A percentile compares a stretch with the other conserved stretches of the same genome.
Evolutionary conservation across 2,888 invertebrate genomes (phyloP).

Genomic region (Salpingus planirostris): DNA sequence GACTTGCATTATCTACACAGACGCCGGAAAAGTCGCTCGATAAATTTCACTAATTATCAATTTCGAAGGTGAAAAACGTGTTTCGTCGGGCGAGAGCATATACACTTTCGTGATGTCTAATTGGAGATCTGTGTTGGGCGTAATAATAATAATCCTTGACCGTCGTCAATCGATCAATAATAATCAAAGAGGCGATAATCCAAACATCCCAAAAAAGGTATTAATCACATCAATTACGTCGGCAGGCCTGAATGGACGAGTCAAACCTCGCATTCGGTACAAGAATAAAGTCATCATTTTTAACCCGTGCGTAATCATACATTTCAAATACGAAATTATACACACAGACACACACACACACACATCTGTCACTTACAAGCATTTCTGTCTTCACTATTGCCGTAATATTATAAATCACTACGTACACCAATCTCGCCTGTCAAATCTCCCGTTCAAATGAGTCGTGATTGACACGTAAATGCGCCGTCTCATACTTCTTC

Average conservation of each 20-base stretch:
- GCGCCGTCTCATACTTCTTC: constrained; percentile 32
- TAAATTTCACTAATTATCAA: too few species aligned
- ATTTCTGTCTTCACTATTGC: constrained; percentile 37
- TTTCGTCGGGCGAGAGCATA: too few species aligned
- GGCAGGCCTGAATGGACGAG: constrained; percentile 17
- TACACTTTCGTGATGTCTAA: too few species aligned
- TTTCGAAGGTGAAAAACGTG: too few species aligned
- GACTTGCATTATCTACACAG: too few species aligned
- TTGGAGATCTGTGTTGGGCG: too few species aligned
- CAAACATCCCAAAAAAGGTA: constrained; percentile 27
- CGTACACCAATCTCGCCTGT: constrained; percentile 37
- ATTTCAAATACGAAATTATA: constrained; percentile 37
- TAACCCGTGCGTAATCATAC: constrained; percentile 35
- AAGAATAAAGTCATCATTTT: constrained; percentile 39
- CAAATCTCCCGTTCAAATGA: constrained; percentile 40
- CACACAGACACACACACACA: too few species aligned
- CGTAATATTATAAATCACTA: constrained; percentile 38
- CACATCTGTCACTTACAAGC: constrained; percentile 38
- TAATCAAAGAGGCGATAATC: constrained; percentile 22
- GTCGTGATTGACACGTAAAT: constrained; percentile 41
- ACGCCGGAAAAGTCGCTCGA: too few species aligned
- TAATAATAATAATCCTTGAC: too few species aligned
- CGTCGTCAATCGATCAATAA: constrained; percentile 25
- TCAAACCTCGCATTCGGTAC: constrained; percentile 19
- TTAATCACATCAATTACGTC: constrained; percentile 30